Conservation (phyloP, 2,797 vertebrate species). For the Smutsia gigantea region DNA sequence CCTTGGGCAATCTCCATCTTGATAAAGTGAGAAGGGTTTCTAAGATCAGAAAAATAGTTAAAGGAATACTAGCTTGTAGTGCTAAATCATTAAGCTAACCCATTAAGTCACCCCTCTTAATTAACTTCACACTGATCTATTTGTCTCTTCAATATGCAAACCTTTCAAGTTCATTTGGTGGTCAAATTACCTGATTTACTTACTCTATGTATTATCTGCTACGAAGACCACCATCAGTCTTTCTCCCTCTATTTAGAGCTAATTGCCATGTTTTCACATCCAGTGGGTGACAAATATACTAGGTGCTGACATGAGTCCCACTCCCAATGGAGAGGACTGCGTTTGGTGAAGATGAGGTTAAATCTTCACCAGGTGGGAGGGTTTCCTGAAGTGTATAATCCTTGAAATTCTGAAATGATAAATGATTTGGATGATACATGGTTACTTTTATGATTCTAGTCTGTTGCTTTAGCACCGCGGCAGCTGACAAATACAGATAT, state of each 20-base stretch:
- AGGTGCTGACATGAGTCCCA: background rate
- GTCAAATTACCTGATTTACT: background rate
- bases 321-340: background rate
- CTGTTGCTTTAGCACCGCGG: background rate
- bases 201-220: constrained; percentile 36
- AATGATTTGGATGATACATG: background rate
- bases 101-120: background rate
- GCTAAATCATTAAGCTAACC: background rate
- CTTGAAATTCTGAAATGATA: constrained; percentile 30
- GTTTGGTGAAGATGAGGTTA: background rate
- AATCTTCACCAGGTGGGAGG: background rate
- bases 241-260: background rate
- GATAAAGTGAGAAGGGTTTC: background rate
- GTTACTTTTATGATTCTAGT: constrained; percentile 11
- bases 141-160: constrained; percentile 12
- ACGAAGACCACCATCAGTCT: background rate
- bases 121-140: background rate
- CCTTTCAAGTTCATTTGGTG: background rate
- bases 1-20: background rate
- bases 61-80: background rate
- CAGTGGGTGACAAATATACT: background rate
- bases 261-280: background rate
- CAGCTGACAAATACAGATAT: background rate
- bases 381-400: background rate
- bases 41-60: background rate